Percentiles rank a stretch among this genome's conserved stretches.
Evolutionary conservation across 2,113 vertebrate genomes (phyloP).

Genomic region (Lophura nycthemera): DNA sequence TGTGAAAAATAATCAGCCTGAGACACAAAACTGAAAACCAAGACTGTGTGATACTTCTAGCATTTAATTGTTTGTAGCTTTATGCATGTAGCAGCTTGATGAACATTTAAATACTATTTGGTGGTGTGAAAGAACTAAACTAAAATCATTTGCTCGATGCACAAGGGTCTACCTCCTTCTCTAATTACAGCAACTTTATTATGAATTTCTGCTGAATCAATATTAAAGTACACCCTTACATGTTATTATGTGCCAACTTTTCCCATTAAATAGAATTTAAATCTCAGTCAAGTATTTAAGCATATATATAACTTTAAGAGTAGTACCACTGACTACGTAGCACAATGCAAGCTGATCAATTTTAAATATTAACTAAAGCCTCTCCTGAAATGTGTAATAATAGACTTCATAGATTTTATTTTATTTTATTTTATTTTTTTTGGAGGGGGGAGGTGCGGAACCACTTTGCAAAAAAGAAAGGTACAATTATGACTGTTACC

Average conservation of each 20-base stretch:
- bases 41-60: neutral
- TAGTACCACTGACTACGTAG: neutral
- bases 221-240: neutral
- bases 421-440: neutral
- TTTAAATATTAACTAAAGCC: constrained; percentile 29
- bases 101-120: neutral
- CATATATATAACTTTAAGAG: neutral
- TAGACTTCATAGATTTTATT: neutral
- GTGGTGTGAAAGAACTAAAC: neutral
- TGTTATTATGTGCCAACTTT: constrained; percentile 39
- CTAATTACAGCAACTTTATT: constrained; percentile 2
- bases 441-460: neutral
- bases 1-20: neutral
- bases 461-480: neutral
- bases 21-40: neutral
- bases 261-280: constrained; percentile 32
- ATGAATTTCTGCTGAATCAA: constrained; percentile 27
- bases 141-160: neutral
- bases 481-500: neutral
- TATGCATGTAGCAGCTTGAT: neutral
- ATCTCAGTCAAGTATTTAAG: neutral
- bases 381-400: neutral
- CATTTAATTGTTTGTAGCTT: neutral
- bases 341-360: neutral
- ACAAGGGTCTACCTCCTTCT: neutral